Evolutionary conservation across 2,113 vertebrate species (phyloP), one percentile per base, ranked within the genome.

Genomic region (Glareola pratincola): DNA sequence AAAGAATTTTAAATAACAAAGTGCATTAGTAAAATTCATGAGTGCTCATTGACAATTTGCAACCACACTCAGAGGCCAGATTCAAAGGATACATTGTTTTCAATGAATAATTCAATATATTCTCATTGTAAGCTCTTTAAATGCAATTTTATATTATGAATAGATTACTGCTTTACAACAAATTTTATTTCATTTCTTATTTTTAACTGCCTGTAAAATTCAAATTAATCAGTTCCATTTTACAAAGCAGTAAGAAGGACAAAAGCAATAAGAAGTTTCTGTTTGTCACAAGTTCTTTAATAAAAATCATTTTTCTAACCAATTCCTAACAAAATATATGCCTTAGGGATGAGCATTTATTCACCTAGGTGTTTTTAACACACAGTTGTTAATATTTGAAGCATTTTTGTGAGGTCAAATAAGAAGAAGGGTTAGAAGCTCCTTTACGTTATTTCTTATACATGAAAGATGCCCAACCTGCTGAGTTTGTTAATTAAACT

Each of bases 61-160:
- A 88, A 78, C 47, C 22, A 83, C 8, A 43, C 6, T 84, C 30
- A 67, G 39, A 94, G 36, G 73, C 36, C 56, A 80, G 30, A 90
- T 91, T 91, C 79, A 80, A 91, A 71, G 27, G 54, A 60, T 81
- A 73, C 34, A 14, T 66, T 79, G 11, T 91, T 95, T 95, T 69
- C 21, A 90, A 81, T 95, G 36, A 92, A 86, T 95, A 88, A 93
- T 85, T 89, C n/a, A 90, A 47, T 85, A 26, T 59, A 54, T 84
- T 92, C 39, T 66, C 15, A 48, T 83, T 77, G 20, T 56, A 47
- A 81, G 23, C 21, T 68, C 67, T 82, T 83, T 77, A 77, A 83
- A 80, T 84, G 5, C 17, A 63, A 47, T 93, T 93, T 88, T 59
- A 47, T 77, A 9, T 59, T 83, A 90, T 83, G 8, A 95, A 82